Evolutionary conservation across 1,140 invertebrate species (phyloP).

Genomic region (Euwallacea fornicatus): DNA sequence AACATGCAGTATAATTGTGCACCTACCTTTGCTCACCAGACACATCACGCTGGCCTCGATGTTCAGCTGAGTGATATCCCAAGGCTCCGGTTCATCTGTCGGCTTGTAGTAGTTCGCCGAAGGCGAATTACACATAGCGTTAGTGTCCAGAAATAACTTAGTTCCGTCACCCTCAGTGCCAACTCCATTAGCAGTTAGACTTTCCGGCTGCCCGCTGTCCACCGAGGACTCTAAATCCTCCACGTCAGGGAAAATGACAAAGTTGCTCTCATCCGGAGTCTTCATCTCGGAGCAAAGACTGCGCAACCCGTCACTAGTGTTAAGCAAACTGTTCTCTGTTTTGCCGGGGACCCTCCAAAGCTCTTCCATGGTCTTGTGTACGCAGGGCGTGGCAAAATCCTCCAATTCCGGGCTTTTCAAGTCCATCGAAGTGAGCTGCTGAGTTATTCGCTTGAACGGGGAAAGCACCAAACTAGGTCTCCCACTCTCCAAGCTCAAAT

Average conservation of each 20-base stretch:
- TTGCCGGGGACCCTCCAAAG: slow-evolving; percentile 55
- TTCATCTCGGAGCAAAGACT: slow-evolving; percentile 49
- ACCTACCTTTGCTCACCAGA: slow-evolving; percentile 66
- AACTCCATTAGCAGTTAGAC: slow-evolving; percentile 6
- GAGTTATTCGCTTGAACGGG: slow-evolving; percentile 74
- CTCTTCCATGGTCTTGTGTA: slow-evolving; percentile 61
- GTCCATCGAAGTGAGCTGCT: slow-evolving; percentile 71
- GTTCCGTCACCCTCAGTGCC: slow-evolving; percentile 42
- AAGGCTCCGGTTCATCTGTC: slow-evolving; percentile 82
- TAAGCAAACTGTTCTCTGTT: slow-evolving; percentile 40
- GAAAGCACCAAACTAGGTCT: slow-evolving; percentile 61
- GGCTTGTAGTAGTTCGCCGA: slow-evolving; percentile 81
- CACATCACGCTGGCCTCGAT: slow-evolving; percentile 89
- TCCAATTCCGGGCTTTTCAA: slow-evolving; percentile 70
- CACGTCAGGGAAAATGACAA: slow-evolving; percentile 56
- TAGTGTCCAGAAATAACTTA: slow-evolving; percentile 66
- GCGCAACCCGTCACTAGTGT: slow-evolving; percentile 50
- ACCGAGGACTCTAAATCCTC: slow-evolving; percentile 44
- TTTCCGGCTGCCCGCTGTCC: slow-evolving; percentile 35
- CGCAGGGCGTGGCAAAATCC: slow-evolving; percentile 71
- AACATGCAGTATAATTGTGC: slow-evolving; percentile 56
- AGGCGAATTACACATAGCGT: slow-evolving; percentile 73
- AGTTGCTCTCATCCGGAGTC: slow-evolving; percentile 52
- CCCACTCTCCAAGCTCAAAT: slow-evolving; percentile 46
- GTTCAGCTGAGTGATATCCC: slow-evolving; percentile 86